Evolutionary conservation across 1,140 invertebrate species (phyloP), one percentile per base, ranked within the genome.

Genomic region (Physella acuta): DNA sequence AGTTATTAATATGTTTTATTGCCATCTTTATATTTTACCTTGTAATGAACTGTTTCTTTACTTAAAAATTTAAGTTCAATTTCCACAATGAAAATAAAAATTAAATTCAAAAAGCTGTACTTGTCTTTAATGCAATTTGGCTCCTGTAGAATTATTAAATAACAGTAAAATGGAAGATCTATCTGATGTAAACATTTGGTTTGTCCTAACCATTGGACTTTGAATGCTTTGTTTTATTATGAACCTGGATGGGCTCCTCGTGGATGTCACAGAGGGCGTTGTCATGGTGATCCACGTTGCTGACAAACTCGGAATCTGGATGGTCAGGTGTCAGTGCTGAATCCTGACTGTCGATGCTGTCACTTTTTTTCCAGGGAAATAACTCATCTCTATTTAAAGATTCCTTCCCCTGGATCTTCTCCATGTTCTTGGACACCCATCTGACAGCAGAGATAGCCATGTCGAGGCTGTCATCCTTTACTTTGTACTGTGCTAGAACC

Each of bases 401-500:
- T 8, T 8, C 53, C 24, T 30, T 8, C 8, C 53, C 53, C 8
- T 20, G 8, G 8, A 30, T 14, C 8, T 8, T 8, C 14, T 31
- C 33, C 24, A 64, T 16, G 3, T 64, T 26, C 3, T 26, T 4
- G 2, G 64, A 37, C n/a, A 66, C 31, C 31, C 20, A 16, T 16
- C 30, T n/a, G 14, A 66, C 52, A 5, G 28, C 53, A 39, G 3
- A 8, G n/a, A 66, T 28, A 8, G 64, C 64, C 64, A 66, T 66
- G 24, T 24, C 28, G 0, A 66, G 16, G 52, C 33, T 37, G 2
- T 55, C 64, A 24, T 66, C 64, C 36, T 66, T 66, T 30, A 28
- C 44, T 26, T 66, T 55, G 64, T 66, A 66, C 33, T 66, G 51
- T 4, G 51, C 1, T 20, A 66, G 14, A 14, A 66, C 64, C n/a